phyloP scores from a whole-genome alignment of 2,888 invertebrate species.

The Sarcophaga variegata region DNA sequence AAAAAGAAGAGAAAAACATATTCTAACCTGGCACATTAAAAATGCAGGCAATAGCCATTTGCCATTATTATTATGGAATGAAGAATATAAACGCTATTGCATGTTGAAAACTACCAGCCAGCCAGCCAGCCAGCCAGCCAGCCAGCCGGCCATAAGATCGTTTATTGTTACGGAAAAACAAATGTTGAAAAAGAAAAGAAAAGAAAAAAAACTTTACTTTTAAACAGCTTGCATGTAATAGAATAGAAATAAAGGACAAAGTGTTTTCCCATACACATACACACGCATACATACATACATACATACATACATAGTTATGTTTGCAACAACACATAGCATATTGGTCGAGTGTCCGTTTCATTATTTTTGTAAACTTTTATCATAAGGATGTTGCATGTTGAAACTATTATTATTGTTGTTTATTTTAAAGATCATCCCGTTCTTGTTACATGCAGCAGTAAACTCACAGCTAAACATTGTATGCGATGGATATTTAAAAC shows the following conservation, averaged over 20 bases:
- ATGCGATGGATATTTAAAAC: constrained; percentile 39
- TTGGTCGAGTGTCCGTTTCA: constrained; percentile 51
- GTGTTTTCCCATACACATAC: constrained; percentile 25
- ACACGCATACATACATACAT: not conserved
- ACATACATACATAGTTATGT: not conserved
- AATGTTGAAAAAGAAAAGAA: constrained; percentile 8
- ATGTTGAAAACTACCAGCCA: constrained; percentile 32
- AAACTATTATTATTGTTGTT: constrained; percentile 63
- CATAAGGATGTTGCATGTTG: constrained; percentile 69
- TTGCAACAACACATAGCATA: not conserved
- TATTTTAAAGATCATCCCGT: constrained; percentile 64
- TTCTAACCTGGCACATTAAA: constrained; percentile 25
- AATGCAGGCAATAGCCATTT: too few species aligned
- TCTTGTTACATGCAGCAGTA: not conserved
- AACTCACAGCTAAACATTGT: constrained; percentile 19
- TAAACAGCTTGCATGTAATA: constrained; percentile 27
- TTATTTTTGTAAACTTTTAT: constrained; percentile 54
- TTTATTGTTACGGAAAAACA: constrained; percentile 30
- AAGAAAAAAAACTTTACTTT: constrained; percentile 29
- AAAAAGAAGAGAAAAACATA: constrained; percentile 8
- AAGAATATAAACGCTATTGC: constrained; percentile 56
- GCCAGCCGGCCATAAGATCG: constrained; percentile 27
- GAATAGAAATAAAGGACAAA: constrained; percentile 47
- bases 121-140: too few species aligned
- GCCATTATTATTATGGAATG: constrained; percentile 13